Evolutionary conservation across 2,797 vertebrate genomes (phyloP).

Genomic region (Menidia menidia): DNA sequence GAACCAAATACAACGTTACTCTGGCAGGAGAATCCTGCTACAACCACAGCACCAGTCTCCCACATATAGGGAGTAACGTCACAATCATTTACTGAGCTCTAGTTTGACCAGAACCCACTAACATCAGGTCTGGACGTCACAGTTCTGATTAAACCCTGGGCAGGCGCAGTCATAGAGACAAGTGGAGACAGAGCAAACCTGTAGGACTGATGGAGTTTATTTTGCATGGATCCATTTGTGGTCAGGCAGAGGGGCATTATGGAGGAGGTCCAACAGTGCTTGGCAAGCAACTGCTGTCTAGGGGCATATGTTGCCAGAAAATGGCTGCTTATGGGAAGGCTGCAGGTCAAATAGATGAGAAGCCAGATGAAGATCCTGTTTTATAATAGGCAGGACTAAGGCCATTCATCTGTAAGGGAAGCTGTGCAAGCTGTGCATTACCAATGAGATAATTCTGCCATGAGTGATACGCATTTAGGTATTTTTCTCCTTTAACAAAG

Average conservation of each 20-base stretch:
- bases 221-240: conserved; percentile 45
- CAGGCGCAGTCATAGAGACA: conserved; percentile 6
- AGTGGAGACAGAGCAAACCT: conserved; percentile 51
- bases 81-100: conserved; percentile 25
- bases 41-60: conserved; percentile 9
- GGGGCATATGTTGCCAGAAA: conserved; percentile 37
- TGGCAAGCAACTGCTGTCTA: conserved; percentile 53
- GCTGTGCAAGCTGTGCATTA: conserved; percentile 21
- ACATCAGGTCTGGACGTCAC: conserved; percentile 1
- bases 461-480: neutral
- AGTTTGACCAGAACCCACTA: conserved; percentile 26
- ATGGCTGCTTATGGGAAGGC: conserved; percentile 47
- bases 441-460: neutral
- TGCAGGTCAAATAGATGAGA: conserved; percentile 46
- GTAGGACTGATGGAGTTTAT: conserved; percentile 41
- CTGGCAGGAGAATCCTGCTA: neutral
- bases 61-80: conserved; percentile 15
- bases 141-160: neutral
- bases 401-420: conserved; percentile 16
- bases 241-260: conserved; percentile 18
- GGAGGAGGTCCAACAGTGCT: conserved; percentile 40
- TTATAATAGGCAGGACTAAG: neutral
- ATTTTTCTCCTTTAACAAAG: neutral
- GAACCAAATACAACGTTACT: conserved; percentile 6
- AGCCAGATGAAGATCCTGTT: conserved; percentile 36